A percentile compares a stretch with the other conserved stretches of the same genome.
Conservation (phyloP, 2,113 vertebrate species). For the Toxotes jaculatrix region DNA sequence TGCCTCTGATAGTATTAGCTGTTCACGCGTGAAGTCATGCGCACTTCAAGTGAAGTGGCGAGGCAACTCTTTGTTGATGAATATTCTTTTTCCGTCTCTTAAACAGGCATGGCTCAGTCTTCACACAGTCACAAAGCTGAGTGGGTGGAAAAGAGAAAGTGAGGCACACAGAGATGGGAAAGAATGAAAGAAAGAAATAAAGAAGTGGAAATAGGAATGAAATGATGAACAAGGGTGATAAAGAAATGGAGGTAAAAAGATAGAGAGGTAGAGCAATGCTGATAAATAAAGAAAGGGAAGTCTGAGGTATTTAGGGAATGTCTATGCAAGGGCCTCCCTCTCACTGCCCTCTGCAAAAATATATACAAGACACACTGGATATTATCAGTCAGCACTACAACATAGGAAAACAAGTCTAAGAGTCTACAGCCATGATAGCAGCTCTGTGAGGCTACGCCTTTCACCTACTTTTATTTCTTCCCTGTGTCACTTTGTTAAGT, state of each 20-base stretch:
- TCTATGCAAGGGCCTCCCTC: not conserved
- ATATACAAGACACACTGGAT: not conserved
- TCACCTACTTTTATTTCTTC: conserved; percentile 48
- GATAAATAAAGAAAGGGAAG: not conserved
- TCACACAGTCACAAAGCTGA: conserved; percentile 60
- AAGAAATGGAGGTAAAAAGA: conserved; percentile 20
- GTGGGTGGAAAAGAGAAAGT: conserved; percentile 61
- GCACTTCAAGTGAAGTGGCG: conserved; percentile 51
- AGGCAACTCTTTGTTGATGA: conserved; percentile 75
- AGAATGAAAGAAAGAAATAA: conserved; percentile 19
- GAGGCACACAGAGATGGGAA: conserved; percentile 37
- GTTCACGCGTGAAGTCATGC: conserved; percentile 48
- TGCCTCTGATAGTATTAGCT: conserved; percentile 74
- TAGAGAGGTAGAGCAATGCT: not conserved
- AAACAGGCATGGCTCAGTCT: conserved; percentile 59
- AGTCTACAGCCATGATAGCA: not conserved
- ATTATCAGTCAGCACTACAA: not conserved
- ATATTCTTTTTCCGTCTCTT: conserved; percentile 57
- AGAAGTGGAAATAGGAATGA: conserved; percentile 53
- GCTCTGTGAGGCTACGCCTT: conserved; percentile 14
- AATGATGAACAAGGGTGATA: conserved; percentile 1
- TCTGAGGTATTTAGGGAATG: not conserved
- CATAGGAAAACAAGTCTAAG: not conserved
- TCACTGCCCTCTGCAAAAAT: not conserved
- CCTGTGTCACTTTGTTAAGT: conserved; percentile 33